Conservation (phyloP, 2,797 vertebrate species). For the Eospalax fontanierii region DNA sequence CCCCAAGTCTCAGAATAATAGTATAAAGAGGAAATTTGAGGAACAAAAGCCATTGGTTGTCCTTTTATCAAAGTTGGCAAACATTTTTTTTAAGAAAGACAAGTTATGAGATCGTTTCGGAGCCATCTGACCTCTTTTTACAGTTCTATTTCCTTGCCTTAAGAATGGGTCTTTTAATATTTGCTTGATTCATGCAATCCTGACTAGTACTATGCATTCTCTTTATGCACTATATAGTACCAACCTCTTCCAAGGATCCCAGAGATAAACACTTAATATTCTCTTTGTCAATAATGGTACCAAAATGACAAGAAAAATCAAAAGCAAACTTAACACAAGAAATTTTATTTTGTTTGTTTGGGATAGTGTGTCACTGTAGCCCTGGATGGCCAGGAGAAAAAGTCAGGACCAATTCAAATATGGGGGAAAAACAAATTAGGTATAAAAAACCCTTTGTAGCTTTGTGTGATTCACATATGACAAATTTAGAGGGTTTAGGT, state of each 20-base stretch:
- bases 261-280: not conserved
- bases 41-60: not conserved
- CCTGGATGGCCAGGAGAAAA: not conserved
- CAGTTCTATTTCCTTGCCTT: conserved; percentile 7
- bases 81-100: not conserved
- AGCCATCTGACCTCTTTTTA: conserved; percentile 5
- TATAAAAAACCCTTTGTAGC: too few species aligned
- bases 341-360: not conserved
- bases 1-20: not conserved
- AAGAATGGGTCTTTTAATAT: not conserved
- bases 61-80: conserved; percentile 20
- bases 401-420: not conserved
- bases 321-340: not conserved
- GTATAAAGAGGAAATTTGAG: not conserved
- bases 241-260: not conserved
- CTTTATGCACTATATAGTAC: not conserved
- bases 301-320: not conserved
- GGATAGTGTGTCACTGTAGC: not conserved
- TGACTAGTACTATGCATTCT: not conserved
- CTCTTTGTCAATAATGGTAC: not conserved
- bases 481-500: not conserved
- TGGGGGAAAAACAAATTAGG: not conserved
- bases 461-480: not conserved
- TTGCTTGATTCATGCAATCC: not conserved
- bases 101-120: conserved; percentile 21